phyloP scores from a whole-genome alignment of 2,113 vertebrate species.

The Polyodon spathula region DNA sequence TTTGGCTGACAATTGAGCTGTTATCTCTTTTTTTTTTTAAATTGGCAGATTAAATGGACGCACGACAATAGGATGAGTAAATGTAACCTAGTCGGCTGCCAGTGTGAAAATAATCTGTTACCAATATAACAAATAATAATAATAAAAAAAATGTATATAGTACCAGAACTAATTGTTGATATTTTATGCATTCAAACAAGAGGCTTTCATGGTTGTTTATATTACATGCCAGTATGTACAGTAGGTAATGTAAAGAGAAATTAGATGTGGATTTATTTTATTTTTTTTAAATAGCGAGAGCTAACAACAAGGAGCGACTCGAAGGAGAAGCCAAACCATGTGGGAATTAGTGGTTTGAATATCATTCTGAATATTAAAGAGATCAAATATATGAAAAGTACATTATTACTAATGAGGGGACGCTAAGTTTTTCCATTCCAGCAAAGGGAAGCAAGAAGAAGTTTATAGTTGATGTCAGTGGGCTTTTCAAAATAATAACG shows the following conservation, averaged over 20 bases:
- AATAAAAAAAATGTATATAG: too few relatives aligned
- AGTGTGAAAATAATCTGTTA: neutral
- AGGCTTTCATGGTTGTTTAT: too few relatives aligned
- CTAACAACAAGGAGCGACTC: constrained; percentile 39
- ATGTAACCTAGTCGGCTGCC: neutral
- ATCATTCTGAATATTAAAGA: constrained; percentile 65
- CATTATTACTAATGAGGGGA: constrained; percentile 40
- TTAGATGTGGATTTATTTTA: too few relatives aligned
- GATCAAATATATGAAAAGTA: constrained; percentile 39
- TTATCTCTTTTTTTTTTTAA: neutral
- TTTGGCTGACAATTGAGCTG: neutral
- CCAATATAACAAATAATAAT: neutral
- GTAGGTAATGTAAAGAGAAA: too few relatives aligned
- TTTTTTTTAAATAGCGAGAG: neutral
- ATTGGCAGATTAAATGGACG: neutral
- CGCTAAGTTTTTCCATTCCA: neutral
- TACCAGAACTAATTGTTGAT: too few relatives aligned
- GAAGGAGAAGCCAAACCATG: constrained; percentile 45
- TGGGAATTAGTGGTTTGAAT: constrained; percentile 61
- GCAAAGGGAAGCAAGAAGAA: constrained; percentile 28
- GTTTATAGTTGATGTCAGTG: constrained; percentile 39
- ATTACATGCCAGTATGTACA: too few relatives aligned
- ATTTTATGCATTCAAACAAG: too few relatives aligned
- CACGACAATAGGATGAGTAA: neutral
- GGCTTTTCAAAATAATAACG: neutral